Conservation (phyloP, 2,113 vertebrate genomes). For the Forbesichthys agassizii region DNA sequence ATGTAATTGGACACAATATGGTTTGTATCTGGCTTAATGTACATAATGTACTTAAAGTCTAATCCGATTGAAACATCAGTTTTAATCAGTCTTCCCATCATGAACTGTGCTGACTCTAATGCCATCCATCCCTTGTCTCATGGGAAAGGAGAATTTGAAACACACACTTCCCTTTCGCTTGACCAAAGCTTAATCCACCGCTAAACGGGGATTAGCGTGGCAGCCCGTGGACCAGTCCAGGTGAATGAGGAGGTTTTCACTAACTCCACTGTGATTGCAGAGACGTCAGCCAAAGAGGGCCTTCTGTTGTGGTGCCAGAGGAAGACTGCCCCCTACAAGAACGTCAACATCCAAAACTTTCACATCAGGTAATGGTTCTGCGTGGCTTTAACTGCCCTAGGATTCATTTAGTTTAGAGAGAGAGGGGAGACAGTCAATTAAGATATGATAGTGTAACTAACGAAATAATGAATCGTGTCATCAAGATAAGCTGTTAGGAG, state of each 20-base stretch:
- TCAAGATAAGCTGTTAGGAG: too few species aligned
- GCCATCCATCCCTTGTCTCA: neutral
- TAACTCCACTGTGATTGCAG: slow-evolving; percentile 67
- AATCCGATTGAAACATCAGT: slow-evolving; percentile 45
- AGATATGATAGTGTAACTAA: too few species aligned
- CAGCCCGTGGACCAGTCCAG: slow-evolving; percentile 27
- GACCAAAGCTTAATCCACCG: slow-evolving; percentile 45
- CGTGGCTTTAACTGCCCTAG: neutral
- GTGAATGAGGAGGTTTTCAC: slow-evolving; percentile 31
- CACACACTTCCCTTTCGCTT: slow-evolving; percentile 39
- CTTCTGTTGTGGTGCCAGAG: slow-evolving; percentile 98
- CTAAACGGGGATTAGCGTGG: slow-evolving; percentile 47
- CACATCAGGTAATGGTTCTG: slow-evolving; percentile 88
- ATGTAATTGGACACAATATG: neutral
- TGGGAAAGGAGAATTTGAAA: slow-evolving; percentile 18
- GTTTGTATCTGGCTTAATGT: neutral
- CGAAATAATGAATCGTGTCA: too few species aligned
- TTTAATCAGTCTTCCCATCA: neutral
- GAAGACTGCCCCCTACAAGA: slow-evolving; percentile 98
- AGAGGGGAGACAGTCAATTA: too few species aligned
- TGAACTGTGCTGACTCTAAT: neutral
- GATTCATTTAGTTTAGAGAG: neutral
- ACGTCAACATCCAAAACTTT: slow-evolving; percentile 99
- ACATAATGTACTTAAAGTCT: slow-evolving; percentile 29
- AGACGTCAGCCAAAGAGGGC: slow-evolving; percentile 98